A percentile compares a stretch with the other conserved stretches of the same genome.
These are phyloP conservation scores for Heliconius aoede DNA, from an alignment of 2,888 invertebrate genomes.

Conservation along the genomic window DNA sequence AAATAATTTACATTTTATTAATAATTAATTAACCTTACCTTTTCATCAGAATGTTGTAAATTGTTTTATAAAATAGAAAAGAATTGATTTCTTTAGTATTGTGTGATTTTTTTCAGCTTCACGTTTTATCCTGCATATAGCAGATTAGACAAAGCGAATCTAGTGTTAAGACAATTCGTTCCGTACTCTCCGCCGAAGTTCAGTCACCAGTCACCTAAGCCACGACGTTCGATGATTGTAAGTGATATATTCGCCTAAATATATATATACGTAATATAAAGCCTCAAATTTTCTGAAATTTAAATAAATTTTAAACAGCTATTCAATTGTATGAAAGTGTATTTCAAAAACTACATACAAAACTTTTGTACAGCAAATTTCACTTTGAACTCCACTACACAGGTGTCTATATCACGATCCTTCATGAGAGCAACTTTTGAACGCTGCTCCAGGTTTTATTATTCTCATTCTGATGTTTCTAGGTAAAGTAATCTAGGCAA, in stretches of 20 bases:
- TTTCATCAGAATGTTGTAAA: too few relatives aligned
- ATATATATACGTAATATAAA: too few relatives aligned
- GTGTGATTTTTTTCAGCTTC: neutral
- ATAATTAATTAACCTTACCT: too few relatives aligned
- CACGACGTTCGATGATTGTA: too few relatives aligned
- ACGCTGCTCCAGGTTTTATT: neutral
- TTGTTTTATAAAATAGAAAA: too few relatives aligned
- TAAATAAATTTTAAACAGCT: slow-evolving; percentile 28
- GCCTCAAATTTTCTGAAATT: neutral
- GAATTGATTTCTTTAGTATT: too few relatives aligned
- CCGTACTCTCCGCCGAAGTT: neutral
- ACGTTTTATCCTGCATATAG: neutral
- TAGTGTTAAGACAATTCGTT: neutral
- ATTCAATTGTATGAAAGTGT: neutral
- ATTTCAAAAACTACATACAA: slow-evolving; percentile 1
- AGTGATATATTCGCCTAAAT: too few relatives aligned
- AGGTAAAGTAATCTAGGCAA: neutral
- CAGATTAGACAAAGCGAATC: neutral
- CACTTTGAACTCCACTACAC: slow-evolving; percentile 16
- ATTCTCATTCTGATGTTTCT: slow-evolving; percentile 9
- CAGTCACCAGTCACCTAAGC: neutral
- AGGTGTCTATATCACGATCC: slow-evolving; percentile 24
- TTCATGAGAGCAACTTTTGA: neutral
- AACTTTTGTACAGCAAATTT: slow-evolving; percentile 19
- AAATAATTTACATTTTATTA: too few relatives aligned